Evolutionary conservation across 2,888 invertebrate genomes (phyloP).

Genomic region (Barypeithes pellucidus): DNA sequence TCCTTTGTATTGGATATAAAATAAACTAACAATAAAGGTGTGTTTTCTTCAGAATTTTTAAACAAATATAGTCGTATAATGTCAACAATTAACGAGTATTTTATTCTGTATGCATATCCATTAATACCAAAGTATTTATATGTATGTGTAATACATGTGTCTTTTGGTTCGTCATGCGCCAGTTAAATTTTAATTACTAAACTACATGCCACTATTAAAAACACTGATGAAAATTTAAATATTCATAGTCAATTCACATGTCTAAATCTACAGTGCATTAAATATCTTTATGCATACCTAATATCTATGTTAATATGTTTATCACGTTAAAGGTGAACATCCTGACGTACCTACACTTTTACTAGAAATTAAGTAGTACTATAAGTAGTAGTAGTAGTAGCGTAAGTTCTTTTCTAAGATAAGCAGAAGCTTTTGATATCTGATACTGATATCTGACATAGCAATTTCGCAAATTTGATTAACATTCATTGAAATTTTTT

Average conservation of each 20-base stretch:
- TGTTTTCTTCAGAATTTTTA: not conserved
- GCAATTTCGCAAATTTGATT: too few species aligned
- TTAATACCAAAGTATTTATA: slow-evolving; percentile 14
- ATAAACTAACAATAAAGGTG: slow-evolving; percentile 8
- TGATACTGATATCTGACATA: too few species aligned
- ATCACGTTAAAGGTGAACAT: slow-evolving; percentile 18
- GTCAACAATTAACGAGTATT: not conserved
- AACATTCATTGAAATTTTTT: too few species aligned
- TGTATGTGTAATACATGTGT: slow-evolving; percentile 16
- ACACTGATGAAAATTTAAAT: not conserved
- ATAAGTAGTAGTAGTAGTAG: not conserved
- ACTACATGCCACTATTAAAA: not conserved
- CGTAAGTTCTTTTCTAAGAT: too few species aligned
- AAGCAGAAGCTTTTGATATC: too few species aligned
- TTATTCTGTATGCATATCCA: not conserved
- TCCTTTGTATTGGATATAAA: too few species aligned
- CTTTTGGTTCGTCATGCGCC: not conserved
- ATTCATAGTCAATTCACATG: slow-evolving; percentile 13
- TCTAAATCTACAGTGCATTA: not conserved
- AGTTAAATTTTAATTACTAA: not conserved
- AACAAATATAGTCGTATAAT: not conserved
- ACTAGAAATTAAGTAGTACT: slow-evolving; percentile 7
- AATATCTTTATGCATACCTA: slow-evolving; percentile 9
- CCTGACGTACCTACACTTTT: slow-evolving; percentile 6
- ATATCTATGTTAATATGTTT: slow-evolving; percentile 11